Conservation (phyloP, 2,113 vertebrate species). For the Pelmatolapia mariae region DNA sequence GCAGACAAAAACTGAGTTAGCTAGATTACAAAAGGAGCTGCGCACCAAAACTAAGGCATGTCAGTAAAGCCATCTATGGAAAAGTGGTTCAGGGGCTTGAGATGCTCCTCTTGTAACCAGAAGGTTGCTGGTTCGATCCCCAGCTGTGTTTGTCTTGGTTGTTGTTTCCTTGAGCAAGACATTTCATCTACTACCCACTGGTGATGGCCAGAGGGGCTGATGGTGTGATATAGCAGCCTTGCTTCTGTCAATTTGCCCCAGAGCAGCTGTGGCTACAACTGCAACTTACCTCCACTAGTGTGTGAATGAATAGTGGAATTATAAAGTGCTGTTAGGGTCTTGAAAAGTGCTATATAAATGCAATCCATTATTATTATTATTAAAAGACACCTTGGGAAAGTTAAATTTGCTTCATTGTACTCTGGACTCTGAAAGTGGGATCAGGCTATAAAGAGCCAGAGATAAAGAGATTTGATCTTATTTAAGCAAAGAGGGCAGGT, state of each 20-base stretch:
- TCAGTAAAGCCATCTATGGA: fast-evolving
- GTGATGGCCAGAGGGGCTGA: background rate
- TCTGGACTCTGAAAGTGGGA: background rate
- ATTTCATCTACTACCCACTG: background rate
- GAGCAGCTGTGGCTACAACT: background rate
- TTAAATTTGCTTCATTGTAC: fast-evolving
- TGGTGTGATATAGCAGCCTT: too few relatives aligned
- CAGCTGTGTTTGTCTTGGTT: background rate
- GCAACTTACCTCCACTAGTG: fast-evolving
- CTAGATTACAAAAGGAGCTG: background rate
- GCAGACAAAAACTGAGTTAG: background rate
- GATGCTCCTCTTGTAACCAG: fast-evolving
- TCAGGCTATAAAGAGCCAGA: background rate
- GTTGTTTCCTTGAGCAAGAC: background rate
- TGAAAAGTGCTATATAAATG: background rate
- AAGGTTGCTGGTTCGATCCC: fast-evolving
- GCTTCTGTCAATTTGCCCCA: background rate
- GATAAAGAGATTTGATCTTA: background rate
- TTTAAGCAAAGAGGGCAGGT: background rate
- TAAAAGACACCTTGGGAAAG: background rate
- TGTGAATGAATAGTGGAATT: background rate
- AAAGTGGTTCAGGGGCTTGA: background rate
- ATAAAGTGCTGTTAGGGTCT: background rate
- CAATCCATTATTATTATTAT: background rate
- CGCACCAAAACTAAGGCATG: background rate